Conservation (phyloP, 2,797 vertebrate genomes). For the Synanceia verrucosa region DNA sequence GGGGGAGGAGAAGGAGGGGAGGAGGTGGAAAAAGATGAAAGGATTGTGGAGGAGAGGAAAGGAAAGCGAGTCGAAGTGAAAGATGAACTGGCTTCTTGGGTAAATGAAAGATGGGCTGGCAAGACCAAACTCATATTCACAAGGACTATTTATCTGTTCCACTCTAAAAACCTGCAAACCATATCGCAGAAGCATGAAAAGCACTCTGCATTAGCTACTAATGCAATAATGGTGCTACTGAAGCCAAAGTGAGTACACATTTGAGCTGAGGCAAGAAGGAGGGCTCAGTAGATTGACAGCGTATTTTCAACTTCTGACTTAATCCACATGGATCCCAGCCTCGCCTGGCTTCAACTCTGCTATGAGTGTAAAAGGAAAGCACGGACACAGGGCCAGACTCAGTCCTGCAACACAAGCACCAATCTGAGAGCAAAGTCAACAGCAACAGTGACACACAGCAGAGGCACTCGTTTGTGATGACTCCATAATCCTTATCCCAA, state of each 20-base stretch:
- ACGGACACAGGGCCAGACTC: slow-evolving; percentile 39
- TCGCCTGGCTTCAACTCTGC: slow-evolving; percentile 43
- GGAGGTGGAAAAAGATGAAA: slow-evolving; percentile 42
- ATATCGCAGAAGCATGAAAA: slow-evolving; percentile 39
- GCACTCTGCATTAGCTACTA: slow-evolving; percentile 34
- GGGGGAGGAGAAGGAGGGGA: slow-evolving; percentile 37
- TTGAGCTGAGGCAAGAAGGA: slow-evolving; percentile 35
- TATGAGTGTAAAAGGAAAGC: slow-evolving; percentile 47
- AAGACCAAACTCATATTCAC: slow-evolving; percentile 35
- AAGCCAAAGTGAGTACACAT: slow-evolving; percentile 44
- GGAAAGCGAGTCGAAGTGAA: slow-evolving; percentile 26
- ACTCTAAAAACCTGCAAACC: slow-evolving; percentile 46
- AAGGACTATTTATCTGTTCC: slow-evolving; percentile 33
- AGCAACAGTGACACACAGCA: slow-evolving; percentile 66
- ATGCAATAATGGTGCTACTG: slow-evolving; percentile 43
- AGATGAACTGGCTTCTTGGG: slow-evolving; percentile 43
- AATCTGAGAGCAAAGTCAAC: slow-evolving; percentile 72
- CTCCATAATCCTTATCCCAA: slow-evolving; percentile 78
- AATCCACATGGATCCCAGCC: slow-evolving; percentile 59
- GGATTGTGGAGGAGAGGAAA: slow-evolving; percentile 24
- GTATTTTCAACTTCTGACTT: slow-evolving; percentile 57
- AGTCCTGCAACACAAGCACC: slow-evolving; percentile 56
- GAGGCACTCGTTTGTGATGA: slow-evolving; percentile 70
- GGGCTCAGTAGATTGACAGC: slow-evolving; percentile 49
- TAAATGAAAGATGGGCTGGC: slow-evolving; percentile 57